A percentile compares a stretch with the other conserved stretches of the same genome.
Conservation (phyloP, 2,888 invertebrate genomes). For the Rhamnusium bicolor region DNA sequence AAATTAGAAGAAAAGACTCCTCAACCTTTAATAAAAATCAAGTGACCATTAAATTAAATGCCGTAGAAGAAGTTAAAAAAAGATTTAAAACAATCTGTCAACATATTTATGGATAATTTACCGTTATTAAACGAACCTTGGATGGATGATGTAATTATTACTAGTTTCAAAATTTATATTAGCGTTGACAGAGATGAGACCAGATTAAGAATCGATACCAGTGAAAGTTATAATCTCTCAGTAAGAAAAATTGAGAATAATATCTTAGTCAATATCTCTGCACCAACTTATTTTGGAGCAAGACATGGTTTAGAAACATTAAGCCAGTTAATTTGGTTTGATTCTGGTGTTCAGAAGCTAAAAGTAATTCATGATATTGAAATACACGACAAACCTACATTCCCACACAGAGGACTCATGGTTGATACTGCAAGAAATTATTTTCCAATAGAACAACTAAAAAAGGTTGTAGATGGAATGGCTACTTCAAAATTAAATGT, state of each 20-base stretch:
- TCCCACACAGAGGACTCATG: conserved; percentile 86
- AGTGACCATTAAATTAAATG: conserved; percentile 70
- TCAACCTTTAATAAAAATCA: conserved; percentile 74
- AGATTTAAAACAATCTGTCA: conserved; percentile 72
- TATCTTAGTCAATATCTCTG: conserved; percentile 73
- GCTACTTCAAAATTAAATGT: conserved; percentile 89
- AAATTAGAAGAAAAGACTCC: conserved; percentile 76
- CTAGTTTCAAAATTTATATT: conserved; percentile 42
- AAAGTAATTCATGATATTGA: conserved; percentile 77
- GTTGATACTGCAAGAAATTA: conserved; percentile 93
- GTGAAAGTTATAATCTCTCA: conserved; percentile 77
- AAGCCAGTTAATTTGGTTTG: conserved; percentile 83
- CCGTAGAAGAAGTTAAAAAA: conserved; percentile 68
- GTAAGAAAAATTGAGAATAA: conserved; percentile 71
- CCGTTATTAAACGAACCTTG: conserved; percentile 21
- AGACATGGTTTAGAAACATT: conserved; percentile 83
- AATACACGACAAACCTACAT: conserved; percentile 83
- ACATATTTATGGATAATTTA: conserved; percentile 68
- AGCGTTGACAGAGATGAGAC: conserved; percentile 69
- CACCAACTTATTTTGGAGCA: conserved; percentile 81
- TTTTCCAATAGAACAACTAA: conserved; percentile 80
- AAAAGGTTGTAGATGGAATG: conserved; percentile 88
- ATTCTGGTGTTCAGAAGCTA: conserved; percentile 76
- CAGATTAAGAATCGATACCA: conserved; percentile 76
- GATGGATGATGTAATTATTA: conserved; percentile 33